These are phyloP conservation scores for Sesamia nonagrioides DNA, from an alignment of 1,140 invertebrate genomes.

Conservation along the genomic window DNA sequence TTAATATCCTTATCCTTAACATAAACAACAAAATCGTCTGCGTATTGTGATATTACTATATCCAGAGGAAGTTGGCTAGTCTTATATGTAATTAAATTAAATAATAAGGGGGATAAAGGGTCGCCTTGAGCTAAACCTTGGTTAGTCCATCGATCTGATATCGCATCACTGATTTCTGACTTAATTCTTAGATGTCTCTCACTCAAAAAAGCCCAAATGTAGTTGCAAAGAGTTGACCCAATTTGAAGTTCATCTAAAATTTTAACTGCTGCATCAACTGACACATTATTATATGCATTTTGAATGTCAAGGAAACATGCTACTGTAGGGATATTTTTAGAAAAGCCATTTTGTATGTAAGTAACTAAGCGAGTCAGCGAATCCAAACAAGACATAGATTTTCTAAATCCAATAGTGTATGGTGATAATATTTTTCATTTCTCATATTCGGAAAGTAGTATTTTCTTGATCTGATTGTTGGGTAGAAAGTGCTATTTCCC, in stretches of 20 bases:
- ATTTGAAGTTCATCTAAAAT: neutral
- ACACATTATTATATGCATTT: constrained; percentile 1
- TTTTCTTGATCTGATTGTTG: too few species aligned
- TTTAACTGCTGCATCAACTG: neutral
- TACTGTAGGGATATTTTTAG: neutral
- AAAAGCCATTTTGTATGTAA: constrained; percentile 1
- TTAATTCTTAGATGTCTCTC: too few species aligned
- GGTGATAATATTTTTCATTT: constrained; percentile 5
- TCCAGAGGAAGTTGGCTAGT: too few species aligned
- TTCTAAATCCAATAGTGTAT: neutral
- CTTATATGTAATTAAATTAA: neutral
- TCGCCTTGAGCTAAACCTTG: neutral
- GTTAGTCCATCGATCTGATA: too few species aligned
- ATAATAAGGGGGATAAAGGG: neutral
- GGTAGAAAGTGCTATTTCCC: too few species aligned
- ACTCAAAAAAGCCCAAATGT: neutral
- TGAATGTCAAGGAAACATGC: constrained; percentile 8
- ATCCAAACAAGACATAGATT: neutral
- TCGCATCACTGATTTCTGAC: neutral
- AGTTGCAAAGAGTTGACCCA: neutral
- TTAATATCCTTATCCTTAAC: neutral
- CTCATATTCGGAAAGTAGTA: too few species aligned
- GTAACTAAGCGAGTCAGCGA: neutral
- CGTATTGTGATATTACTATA: neutral
- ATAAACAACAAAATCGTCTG: neutral